Evolutionary conservation across 2,888 invertebrate genomes (phyloP).

Genomic region (Erebia epiphron): DNA sequence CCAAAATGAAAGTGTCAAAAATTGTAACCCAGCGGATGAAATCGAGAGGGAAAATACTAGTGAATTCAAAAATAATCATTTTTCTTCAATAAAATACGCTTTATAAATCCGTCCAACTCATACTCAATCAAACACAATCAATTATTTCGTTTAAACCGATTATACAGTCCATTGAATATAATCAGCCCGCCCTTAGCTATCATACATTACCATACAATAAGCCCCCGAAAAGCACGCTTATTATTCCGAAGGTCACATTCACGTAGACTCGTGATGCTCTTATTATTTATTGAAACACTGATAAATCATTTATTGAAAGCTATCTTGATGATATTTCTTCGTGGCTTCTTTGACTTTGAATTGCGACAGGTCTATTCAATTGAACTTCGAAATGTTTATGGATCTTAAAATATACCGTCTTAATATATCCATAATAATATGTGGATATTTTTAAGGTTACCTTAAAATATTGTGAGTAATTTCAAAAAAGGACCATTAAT

Average conservation of each 20-base stretch:
- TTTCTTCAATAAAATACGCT: constrained; percentile 13
- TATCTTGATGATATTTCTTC: constrained; percentile 72
- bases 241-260: constrained; percentile 51
- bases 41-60: no score
- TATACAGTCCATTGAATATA: constrained; percentile 24
- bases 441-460: no score
- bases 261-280: constrained; percentile 46
- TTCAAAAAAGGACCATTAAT: no score
- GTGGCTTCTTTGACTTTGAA: constrained; percentile 68
- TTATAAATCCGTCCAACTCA: neutral
- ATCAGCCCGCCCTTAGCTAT: constrained; percentile 36
- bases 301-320: constrained; percentile 62
- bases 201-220: constrained; percentile 70
- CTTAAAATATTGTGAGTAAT: no score
- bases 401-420: constrained; percentile 22
- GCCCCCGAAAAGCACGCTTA: constrained; percentile 51
- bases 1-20: no score
- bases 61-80: no score
- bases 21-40: no score
- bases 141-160: constrained; percentile 26
- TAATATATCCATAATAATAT: constrained; percentile 19
- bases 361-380: constrained; percentile 59
- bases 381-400: constrained; percentile 50
- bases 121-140: constrained; percentile 18
- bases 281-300: constrained; percentile 54